Evolutionary conservation across 35 echinoderm and acorn worm species (phyloP).

Genomic region (Chiridota heheva): DNA sequence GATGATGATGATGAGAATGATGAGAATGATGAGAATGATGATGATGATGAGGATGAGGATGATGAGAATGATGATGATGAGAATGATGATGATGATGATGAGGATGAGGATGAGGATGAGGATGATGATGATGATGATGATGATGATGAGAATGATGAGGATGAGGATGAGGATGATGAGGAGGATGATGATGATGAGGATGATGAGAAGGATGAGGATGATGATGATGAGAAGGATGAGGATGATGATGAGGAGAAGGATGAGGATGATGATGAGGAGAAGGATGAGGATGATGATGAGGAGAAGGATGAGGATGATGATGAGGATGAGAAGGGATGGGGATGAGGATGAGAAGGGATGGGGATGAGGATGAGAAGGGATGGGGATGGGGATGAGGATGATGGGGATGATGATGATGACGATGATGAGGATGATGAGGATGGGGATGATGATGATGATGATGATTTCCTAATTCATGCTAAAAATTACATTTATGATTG

Average conservation of each 20-base stretch:
- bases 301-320: not conserved
- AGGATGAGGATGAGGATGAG: conserved; percentile 13
- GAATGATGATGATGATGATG: conserved; percentile 20
- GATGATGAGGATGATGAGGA: too few relatives aligned
- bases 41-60: too few relatives aligned
- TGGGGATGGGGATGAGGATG: too few relatives aligned
- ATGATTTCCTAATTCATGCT: too few relatives aligned
- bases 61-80: not conserved
- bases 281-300: conserved; percentile 8
- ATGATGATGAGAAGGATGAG: conserved; percentile 2
- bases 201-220: not conserved
- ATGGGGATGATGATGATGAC: too few relatives aligned
- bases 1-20: too few relatives aligned
- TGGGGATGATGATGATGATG: too few relatives aligned
- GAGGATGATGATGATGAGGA: not conserved
- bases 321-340: not conserved
- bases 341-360: too few relatives aligned
- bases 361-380: too few relatives aligned
- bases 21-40: too few relatives aligned
- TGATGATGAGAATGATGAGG: not conserved
- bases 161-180: not conserved
- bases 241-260: not conserved
- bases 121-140: conserved; percentile 16
- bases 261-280: conserved; percentile 6
- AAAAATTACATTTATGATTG: too few relatives aligned